A percentile compares a stretch with the other conserved stretches of the same genome.
Evolutionary conservation across 2,888 invertebrate species (phyloP).

Genomic region (Poecilobothrus nobilitatus): DNA sequence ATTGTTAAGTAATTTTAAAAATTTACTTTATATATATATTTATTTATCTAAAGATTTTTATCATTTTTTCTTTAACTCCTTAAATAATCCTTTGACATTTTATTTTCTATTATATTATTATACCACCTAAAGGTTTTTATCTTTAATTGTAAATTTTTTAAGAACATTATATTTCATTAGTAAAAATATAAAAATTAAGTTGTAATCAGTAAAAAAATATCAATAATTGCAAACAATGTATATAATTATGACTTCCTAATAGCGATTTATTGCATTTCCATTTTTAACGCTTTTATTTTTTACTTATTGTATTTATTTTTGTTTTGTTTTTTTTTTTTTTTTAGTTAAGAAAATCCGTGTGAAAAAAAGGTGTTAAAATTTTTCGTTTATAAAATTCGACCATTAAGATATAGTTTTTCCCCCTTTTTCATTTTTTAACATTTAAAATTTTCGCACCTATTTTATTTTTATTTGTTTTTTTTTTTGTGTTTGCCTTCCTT

Average conservation of each 20-base stretch:
- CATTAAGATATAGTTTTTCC: background rate
- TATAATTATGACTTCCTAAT: background rate
- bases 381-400: background rate
- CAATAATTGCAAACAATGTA: background rate
- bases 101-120: too few relatives aligned
- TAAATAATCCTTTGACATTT: too few relatives aligned
- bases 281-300: background rate
- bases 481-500: too few relatives aligned
- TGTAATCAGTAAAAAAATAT: too few relatives aligned
- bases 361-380: slow-evolving; percentile 3
- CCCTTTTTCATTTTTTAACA: background rate
- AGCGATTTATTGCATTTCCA: background rate
- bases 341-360: background rate
- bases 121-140: background rate
- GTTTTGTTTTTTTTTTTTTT: too few relatives aligned
- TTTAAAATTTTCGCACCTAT: background rate
- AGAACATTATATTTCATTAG: background rate
- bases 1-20: too few relatives aligned
- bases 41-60: too few relatives aligned
- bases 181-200: background rate
- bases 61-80: too few relatives aligned
- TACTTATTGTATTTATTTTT: too few relatives aligned
- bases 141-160: background rate
- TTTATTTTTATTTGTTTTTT: too few relatives aligned
- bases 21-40: too few relatives aligned